phyloP scores from a whole-genome alignment of 2,888 invertebrate species.

The Parnassius mnemosyne region DNA sequence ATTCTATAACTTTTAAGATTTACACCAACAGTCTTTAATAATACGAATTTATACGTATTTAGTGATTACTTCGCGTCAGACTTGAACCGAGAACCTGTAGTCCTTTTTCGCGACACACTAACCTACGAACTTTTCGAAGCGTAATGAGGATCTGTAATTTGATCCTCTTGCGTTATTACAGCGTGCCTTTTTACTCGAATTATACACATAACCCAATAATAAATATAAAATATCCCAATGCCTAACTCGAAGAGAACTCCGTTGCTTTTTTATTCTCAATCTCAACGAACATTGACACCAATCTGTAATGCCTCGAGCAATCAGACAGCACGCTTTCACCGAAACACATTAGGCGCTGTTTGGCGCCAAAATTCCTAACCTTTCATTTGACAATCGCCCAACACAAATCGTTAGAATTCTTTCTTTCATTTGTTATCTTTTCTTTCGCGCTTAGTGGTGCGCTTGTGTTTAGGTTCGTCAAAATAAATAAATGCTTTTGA shows the following conservation, averaged over 20 bases:
- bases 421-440: conserved; percentile 28
- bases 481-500: conserved; percentile 23
- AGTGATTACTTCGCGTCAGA: too few relatives aligned
- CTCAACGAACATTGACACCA: conserved; percentile 48
- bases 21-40: too few relatives aligned
- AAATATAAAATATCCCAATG: too few relatives aligned
- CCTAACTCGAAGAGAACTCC: conserved; percentile 14
- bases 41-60: too few relatives aligned
- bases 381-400: conserved; percentile 44
- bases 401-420: conserved; percentile 23
- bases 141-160: too few relatives aligned
- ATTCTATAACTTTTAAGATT: too few relatives aligned
- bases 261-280: conserved; percentile 36
- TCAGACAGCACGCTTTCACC: conserved; percentile 61
- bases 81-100: too few relatives aligned
- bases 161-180: too few relatives aligned
- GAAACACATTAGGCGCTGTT: conserved; percentile 39
- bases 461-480: conserved; percentile 11
- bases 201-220: too few relatives aligned
- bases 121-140: too few relatives aligned
- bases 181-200: too few relatives aligned
- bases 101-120: too few relatives aligned
- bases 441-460: conserved; percentile 17
- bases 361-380: conserved; percentile 73
- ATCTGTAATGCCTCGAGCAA: conserved; percentile 51